Conservation (phyloP, 2,888 invertebrate genomes). For the Saturnia pavonia region DNA sequence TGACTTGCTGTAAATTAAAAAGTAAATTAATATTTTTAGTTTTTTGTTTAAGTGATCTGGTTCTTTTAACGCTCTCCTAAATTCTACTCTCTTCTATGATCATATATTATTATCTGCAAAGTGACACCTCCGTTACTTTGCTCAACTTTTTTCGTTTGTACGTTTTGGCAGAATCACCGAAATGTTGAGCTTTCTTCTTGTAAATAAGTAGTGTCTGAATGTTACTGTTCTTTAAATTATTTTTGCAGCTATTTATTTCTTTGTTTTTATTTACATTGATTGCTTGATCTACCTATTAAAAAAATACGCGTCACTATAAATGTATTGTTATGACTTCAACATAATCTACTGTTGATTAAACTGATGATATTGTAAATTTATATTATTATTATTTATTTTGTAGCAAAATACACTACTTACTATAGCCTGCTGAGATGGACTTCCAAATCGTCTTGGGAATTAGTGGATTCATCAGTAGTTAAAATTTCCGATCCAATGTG, state of each 20-base stretch:
- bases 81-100: background rate
- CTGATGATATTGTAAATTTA: background rate
- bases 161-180: background rate
- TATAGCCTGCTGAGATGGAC: constrained; percentile 39
- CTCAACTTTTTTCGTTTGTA: background rate
- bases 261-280: background rate
- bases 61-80: background rate
- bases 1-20: constrained; percentile 6
- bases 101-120: background rate
- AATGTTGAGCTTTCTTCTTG: background rate
- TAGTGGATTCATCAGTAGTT: constrained; percentile 30
- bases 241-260: background rate
- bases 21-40: background rate
- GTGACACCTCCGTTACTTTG: background rate
- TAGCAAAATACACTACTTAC: constrained; percentile 21
- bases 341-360: no score
- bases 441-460: constrained; percentile 53
- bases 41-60: background rate
- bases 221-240: background rate
- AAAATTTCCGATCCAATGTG: constrained; percentile 27
- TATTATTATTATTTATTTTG: background rate
- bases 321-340: background rate
- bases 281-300: no score
- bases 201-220: background rate
- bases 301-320: no score